Conservation (phyloP, 2,797 vertebrate species). For the Semotilus atromaculatus region DNA sequence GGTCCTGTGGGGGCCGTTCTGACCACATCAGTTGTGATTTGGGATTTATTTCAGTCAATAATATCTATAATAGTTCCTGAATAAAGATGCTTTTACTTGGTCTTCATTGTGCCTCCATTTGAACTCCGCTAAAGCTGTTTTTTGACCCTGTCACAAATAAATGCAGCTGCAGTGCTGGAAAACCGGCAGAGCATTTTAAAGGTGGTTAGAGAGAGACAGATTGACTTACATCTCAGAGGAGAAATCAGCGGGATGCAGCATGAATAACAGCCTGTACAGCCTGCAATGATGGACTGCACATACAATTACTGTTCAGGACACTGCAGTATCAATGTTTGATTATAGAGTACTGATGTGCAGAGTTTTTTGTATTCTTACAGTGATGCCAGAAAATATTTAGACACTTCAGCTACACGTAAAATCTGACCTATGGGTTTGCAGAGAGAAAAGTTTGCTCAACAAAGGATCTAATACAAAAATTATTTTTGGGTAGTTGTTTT, state of each 20-base stretch:
- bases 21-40: slow-evolving; percentile 35
- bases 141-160: slow-evolving; percentile 34
- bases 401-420: slow-evolving; percentile 1
- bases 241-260: slow-evolving; percentile 33
- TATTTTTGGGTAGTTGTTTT: not conserved
- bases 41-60: slow-evolving; percentile 40
- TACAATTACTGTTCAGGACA: slow-evolving; percentile 3
- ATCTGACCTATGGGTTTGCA: not conserved
- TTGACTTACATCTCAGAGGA: slow-evolving; percentile 38
- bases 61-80: slow-evolving; percentile 36
- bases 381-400: not conserved
- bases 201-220: slow-evolving; percentile 33
- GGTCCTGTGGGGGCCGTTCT: slow-evolving; percentile 30
- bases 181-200: slow-evolving; percentile 30
- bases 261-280: slow-evolving; percentile 19
- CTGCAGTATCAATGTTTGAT: slow-evolving; percentile 27
- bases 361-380: not conserved
- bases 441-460: not conserved
- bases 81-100: slow-evolving; percentile 22
- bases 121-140: slow-evolving; percentile 32
- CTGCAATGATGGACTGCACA: slow-evolving; percentile 28
- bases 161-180: slow-evolving; percentile 7
- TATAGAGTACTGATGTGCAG: not conserved
- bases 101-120: slow-evolving; percentile 12
- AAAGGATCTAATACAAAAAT: not conserved